Conservation (phyloP, 2,113 vertebrate genomes). For the Syngnathus typhle region DNA sequence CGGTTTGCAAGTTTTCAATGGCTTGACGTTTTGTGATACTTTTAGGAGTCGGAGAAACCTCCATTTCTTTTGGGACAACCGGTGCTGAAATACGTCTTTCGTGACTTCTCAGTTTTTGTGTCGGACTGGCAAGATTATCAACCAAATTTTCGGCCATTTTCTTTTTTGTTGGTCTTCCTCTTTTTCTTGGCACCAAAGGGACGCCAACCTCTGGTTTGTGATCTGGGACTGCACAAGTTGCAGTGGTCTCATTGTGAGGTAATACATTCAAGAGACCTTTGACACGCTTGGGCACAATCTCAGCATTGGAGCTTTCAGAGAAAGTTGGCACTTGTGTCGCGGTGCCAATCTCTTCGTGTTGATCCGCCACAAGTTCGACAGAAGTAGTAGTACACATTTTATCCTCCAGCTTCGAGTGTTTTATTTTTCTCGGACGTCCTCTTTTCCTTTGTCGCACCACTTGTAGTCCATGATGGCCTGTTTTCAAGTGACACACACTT, state of each 20-base stretch:
- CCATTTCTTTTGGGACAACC: constrained; percentile 4
- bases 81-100: constrained; percentile 3
- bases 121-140: not conserved
- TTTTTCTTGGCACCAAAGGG: constrained; percentile 19
- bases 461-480: constrained; percentile 7
- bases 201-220: not conserved
- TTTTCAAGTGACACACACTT: constrained; percentile 24
- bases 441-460: constrained; percentile 15
- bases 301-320: constrained; percentile 16
- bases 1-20: constrained; percentile 2
- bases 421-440: constrained; percentile 27
- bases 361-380: constrained; percentile 7
- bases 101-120: constrained; percentile 41
- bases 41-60: not conserved
- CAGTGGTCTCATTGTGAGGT: constrained; percentile 9
- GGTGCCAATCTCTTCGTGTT: constrained; percentile 28
- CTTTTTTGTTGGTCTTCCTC: constrained; percentile 38
- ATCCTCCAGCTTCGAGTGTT: not conserved
- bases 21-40: constrained; percentile 21
- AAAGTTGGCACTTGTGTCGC: constrained; percentile 21
- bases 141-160: not conserved
- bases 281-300: not conserved
- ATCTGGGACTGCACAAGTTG: constrained; percentile 10
- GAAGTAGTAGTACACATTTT: not conserved
- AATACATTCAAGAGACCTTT: constrained; percentile 1